phyloP scores from a whole-genome alignment of 1,140 invertebrate genomes.

The Lordiphosa collinella region DNA sequence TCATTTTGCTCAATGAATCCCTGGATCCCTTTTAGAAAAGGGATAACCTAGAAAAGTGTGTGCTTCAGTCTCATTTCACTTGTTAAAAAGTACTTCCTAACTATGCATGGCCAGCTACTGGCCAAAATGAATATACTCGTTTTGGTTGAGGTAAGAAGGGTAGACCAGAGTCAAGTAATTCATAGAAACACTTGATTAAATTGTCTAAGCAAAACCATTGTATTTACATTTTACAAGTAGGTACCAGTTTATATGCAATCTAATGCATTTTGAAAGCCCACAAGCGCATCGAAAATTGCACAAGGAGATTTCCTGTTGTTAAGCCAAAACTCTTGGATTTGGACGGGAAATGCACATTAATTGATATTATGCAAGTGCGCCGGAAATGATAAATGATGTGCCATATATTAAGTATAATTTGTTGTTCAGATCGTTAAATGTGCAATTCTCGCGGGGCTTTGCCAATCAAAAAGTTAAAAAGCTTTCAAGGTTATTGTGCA shows the following conservation, averaged over 20 bases:
- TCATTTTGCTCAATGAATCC: too few relatives aligned
- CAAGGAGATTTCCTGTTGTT: slow-evolving; percentile 41
- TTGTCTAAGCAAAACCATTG: too few relatives aligned
- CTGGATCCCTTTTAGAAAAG: too few relatives aligned
- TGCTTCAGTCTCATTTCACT: too few relatives aligned
- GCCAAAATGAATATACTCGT: too few relatives aligned
- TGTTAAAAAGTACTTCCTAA: too few relatives aligned
- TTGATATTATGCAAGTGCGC: slow-evolving; percentile 64
- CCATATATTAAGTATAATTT: slow-evolving; percentile 52
- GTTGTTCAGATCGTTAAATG: slow-evolving; percentile 1
- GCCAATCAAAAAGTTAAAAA: slow-evolving; percentile 48
- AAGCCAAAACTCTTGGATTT: slow-evolving; percentile 20
- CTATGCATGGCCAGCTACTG: too few relatives aligned
- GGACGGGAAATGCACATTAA: slow-evolving; percentile 66
- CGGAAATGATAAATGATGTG: slow-evolving; percentile 76
- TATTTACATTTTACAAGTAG: too few relatives aligned
- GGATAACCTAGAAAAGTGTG: too few relatives aligned
- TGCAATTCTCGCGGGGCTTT: slow-evolving; percentile 18
- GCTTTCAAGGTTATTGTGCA: slow-evolving; percentile 58
- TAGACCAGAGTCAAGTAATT: too few relatives aligned
- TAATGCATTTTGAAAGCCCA: background rate
- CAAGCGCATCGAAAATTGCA: slow-evolving; percentile 11
- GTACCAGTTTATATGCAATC: slow-evolving; percentile 14
- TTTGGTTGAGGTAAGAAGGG: too few relatives aligned
- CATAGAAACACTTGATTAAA: too few relatives aligned